Percentiles rank a stretch among this genome's conserved stretches.
Conservation (phyloP, 2,888 invertebrate genomes). For the Cheilosia urbana region DNA sequence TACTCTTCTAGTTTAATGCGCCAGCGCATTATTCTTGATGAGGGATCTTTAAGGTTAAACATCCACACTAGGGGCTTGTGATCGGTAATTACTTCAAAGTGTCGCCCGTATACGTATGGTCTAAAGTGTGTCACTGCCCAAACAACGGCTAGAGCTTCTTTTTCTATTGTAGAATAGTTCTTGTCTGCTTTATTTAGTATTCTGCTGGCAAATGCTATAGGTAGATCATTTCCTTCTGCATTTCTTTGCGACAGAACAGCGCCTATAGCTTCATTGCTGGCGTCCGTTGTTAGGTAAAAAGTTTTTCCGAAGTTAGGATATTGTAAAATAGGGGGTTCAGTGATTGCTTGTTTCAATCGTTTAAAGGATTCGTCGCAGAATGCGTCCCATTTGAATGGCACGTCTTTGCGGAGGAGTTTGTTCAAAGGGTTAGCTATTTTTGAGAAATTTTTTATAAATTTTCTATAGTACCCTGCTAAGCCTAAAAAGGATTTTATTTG, state of each 20-base stretch:
- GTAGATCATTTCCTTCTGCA: neutral
- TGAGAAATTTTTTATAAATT: slow-evolving; percentile 3
- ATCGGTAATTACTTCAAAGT: slow-evolving; percentile 78
- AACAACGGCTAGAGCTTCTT: slow-evolving; percentile 76
- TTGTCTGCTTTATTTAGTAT: slow-evolving; percentile 74
- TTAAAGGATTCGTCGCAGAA: slow-evolving; percentile 24
- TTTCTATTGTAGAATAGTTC: slow-evolving; percentile 77
- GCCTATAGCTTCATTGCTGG: slow-evolving; percentile 5
- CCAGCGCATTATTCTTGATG: slow-evolving; percentile 77
- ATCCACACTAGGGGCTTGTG: slow-evolving; percentile 77
- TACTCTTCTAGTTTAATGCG: slow-evolving; percentile 36
- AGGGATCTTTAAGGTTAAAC: slow-evolving; percentile 75
- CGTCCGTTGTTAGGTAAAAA: neutral
- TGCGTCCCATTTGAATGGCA: slow-evolving; percentile 14
- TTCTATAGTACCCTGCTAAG: slow-evolving; percentile 3
- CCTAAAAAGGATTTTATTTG: slow-evolving; percentile 11
- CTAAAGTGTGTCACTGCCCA: slow-evolving; percentile 29
- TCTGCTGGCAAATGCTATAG: slow-evolving; percentile 20
- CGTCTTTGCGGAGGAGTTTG: slow-evolving; percentile 13
- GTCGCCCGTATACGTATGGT: slow-evolving; percentile 23
- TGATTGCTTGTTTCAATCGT: slow-evolving; percentile 1
- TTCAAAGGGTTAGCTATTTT: slow-evolving; percentile 14
- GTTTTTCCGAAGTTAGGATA: slow-evolving; percentile 3
- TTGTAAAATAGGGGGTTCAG: neutral
- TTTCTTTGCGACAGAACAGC: slow-evolving; percentile 4